phyloP scores from a whole-genome alignment of 2,113 vertebrate species.

The Serilophus lunatus region DNA sequence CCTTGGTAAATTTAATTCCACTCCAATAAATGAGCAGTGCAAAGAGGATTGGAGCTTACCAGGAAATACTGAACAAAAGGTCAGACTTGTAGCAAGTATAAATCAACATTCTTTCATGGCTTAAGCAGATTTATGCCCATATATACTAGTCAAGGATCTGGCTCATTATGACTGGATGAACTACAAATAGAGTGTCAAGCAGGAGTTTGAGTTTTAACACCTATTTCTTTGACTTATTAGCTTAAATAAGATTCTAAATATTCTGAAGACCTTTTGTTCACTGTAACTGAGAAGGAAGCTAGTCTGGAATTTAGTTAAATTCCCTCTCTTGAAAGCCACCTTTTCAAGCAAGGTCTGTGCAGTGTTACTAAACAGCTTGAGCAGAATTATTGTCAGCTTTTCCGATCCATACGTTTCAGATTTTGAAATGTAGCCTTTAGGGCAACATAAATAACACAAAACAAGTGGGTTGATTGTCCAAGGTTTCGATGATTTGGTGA shows the following conservation, averaged over 20 bases:
- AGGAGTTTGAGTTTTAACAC: neutral
- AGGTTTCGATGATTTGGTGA: neutral
- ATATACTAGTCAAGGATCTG: constrained; percentile 6
- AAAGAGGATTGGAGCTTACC: constrained; percentile 45
- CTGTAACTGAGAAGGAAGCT: neutral
- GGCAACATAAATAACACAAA: constrained; percentile 9
- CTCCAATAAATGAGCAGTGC: constrained; percentile 25
- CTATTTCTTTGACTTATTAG: neutral
- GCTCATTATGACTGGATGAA: neutral
- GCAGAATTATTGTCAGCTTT: neutral
- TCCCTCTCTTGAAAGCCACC: neutral
- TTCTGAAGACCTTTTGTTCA: neutral
- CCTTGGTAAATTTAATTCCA: constrained; percentile 26
- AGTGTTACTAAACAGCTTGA: neutral
- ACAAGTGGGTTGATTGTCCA: neutral
- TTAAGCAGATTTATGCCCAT: constrained; percentile 16
- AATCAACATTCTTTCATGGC: constrained; percentile 51
- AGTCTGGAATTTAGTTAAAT: neutral
- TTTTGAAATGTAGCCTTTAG: constrained; percentile 13
- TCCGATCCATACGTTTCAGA: neutral
- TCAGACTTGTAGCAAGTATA: constrained; percentile 40
- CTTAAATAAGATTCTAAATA: neutral
- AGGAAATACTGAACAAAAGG: constrained; percentile 3
- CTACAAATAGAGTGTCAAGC: neutral
- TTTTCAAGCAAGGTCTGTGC: neutral